Conservation (phyloP, 2,888 invertebrate genomes). For the Drosophila cracens region DNA sequence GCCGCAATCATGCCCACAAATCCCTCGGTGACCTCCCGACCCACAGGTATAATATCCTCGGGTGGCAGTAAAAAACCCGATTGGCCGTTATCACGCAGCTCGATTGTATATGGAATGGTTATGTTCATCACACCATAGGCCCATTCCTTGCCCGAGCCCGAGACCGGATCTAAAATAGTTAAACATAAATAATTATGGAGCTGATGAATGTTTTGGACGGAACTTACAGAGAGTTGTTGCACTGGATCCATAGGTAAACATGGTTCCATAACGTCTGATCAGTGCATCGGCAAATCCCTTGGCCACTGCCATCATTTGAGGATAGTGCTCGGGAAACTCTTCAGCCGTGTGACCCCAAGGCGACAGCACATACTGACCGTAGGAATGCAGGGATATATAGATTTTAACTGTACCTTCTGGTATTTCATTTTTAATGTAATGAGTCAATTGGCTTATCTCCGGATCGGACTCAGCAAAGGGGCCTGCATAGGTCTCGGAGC, state of each 20-base stretch:
- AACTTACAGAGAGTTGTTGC: conserved; percentile 87
- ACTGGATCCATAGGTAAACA: conserved; percentile 86
- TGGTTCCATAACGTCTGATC: conserved; percentile 85
- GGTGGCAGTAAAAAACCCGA: conserved; percentile 90
- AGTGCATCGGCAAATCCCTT: conserved; percentile 86
- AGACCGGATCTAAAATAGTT: conserved; percentile 82
- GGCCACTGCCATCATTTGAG: conserved; percentile 86
- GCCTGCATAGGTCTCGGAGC: conserved; percentile 86
- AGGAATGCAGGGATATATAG: conserved; percentile 88
- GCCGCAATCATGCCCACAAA: conserved; percentile 86
- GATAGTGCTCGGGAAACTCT: conserved; percentile 85
- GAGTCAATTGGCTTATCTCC: conserved; percentile 86
- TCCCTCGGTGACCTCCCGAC: conserved; percentile 87
- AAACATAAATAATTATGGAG: background rate
- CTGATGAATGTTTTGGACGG: background rate
- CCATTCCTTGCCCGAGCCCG: conserved; percentile 86
- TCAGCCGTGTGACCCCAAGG: conserved; percentile 87
- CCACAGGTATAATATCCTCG: conserved; percentile 87
- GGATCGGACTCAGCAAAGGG: conserved; percentile 87
- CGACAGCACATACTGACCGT: conserved; percentile 87
- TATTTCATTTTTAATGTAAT: conserved; percentile 85
- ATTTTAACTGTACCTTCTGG: conserved; percentile 84
- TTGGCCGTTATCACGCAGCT: conserved; percentile 88
- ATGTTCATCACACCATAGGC: conserved; percentile 86
- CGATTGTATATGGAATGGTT: conserved; percentile 87